Conservation (phyloP, 2,113 vertebrate species). For the Coptodon rendalli region DNA sequence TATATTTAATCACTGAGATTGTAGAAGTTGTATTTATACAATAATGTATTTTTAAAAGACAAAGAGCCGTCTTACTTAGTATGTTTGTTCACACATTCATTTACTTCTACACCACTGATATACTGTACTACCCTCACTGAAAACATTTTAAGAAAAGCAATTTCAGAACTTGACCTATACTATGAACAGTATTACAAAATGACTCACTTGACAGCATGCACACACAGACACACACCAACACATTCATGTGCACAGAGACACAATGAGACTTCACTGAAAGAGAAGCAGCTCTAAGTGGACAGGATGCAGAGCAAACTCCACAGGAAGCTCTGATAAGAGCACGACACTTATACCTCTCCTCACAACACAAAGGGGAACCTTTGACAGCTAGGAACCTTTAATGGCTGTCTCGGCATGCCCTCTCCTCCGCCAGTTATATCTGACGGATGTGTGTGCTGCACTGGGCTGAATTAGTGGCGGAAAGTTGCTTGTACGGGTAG, state of each 20-base stretch:
- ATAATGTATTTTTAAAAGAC: not conserved
- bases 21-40: not conserved
- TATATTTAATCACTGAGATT: not conserved
- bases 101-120: not conserved
- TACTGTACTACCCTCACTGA: not conserved
- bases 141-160: not conserved
- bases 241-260: constrained; percentile 7
- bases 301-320: constrained; percentile 68
- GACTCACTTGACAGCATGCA: not conserved
- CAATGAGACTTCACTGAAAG: constrained; percentile 53
- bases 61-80: fast-evolving
- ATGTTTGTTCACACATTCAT: not conserved
- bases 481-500: constrained; percentile 52
- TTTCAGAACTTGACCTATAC: not conserved
- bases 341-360: constrained; percentile 66
- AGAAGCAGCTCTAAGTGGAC: constrained; percentile 65
- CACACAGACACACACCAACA: not conserved
- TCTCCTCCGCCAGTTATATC: constrained; percentile 55
- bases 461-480: constrained; percentile 56
- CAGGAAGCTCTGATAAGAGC: constrained; percentile 73
- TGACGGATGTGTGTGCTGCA: constrained; percentile 56
- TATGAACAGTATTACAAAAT: not conserved
- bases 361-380: constrained; percentile 71
- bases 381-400: constrained; percentile 73
- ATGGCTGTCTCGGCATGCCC: constrained; percentile 68